A percentile compares a stretch with the other conserved stretches of the same genome.
Evolutionary conservation across 2,113 vertebrate genomes (phyloP).

Genomic region (Mesitornis unicolor): DNA sequence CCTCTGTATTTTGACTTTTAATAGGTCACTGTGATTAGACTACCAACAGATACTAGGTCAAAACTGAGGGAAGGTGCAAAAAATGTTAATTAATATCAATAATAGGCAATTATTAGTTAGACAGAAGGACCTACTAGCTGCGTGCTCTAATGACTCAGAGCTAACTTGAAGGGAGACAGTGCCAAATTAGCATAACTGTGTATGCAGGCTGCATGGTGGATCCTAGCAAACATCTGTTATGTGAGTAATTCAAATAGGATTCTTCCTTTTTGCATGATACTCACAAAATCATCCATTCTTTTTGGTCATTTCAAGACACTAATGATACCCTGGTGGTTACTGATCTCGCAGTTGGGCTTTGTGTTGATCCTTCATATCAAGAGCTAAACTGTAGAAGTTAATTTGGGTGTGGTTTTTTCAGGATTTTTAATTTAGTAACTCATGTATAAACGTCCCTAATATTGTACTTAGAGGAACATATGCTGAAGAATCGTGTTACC

Average conservation of each 20-base stretch:
- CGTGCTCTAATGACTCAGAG: conserved; percentile 95
- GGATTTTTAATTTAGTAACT: conserved; percentile 19
- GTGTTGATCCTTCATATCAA: conserved; percentile 60
- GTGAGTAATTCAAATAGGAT: conserved; percentile 97
- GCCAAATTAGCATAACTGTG: conserved; percentile 98
- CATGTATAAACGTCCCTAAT: background rate
- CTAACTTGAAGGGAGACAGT: conserved; percentile 92
- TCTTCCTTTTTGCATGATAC: conserved; percentile 89
- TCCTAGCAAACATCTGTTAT: conserved; percentile 99
- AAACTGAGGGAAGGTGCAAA: conserved; percentile 91
- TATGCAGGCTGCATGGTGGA: conserved; percentile 87
- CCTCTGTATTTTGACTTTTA: conserved; percentile 90
- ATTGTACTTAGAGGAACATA: background rate
- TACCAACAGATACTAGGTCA: conserved; percentile 98
- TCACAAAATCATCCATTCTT: conserved; percentile 95
- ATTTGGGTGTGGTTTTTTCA: conserved; percentile 22
- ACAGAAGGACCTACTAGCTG: conserved; percentile 98
- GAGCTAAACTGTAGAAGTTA: conserved; percentile 59
- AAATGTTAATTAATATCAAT: conserved; percentile 99
- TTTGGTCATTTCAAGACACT: conserved; percentile 85
- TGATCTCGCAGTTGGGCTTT: conserved; percentile 81
- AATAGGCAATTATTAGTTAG: conserved; percentile 99
- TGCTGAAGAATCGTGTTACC: background rate
- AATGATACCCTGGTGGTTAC: conserved; percentile 86
- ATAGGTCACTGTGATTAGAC: conserved; percentile 95